Evolutionary conservation across 35 echinoderm and acorn worm genomes (phyloP).

Genomic region (Lytechinus variegatus): DNA sequence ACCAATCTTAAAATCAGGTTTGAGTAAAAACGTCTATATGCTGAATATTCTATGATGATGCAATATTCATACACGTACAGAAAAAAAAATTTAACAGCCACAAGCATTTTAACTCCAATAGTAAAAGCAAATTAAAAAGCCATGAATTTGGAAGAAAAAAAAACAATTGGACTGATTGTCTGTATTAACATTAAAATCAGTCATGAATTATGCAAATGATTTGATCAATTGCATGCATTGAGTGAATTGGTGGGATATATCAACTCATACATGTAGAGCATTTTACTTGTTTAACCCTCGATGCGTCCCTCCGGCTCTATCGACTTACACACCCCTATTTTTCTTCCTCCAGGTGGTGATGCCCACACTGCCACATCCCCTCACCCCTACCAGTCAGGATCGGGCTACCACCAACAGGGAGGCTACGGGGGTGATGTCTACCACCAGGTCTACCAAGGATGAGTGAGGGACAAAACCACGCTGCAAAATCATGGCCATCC

Average conservation of each 20-base stretch:
- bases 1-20: too few relatives aligned
- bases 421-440: background rate
- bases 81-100: too few relatives aligned
- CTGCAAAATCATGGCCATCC: background rate
- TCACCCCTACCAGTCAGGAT: conserved; percentile 44
- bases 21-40: too few relatives aligned
- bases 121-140: too few relatives aligned
- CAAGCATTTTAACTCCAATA: too few relatives aligned
- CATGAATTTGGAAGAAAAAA: background rate
- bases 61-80: too few relatives aligned
- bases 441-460: conserved; percentile 37
- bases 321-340: conserved; percentile 25
- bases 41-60: too few relatives aligned
- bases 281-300: background rate
- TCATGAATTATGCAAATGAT: background rate
- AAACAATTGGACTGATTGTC: background rate
- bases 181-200: background rate
- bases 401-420: conserved; percentile 48
- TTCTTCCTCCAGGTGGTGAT: conserved; percentile 41
- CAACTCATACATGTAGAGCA: background rate
- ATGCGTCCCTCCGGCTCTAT: background rate
- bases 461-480: background rate
- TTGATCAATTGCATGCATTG: background rate
- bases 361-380: conserved; percentile 8
- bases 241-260: too few relatives aligned